phyloP scores from a whole-genome alignment of 2,797 vertebrate species.

The Peromyscus eremicus region DNA sequence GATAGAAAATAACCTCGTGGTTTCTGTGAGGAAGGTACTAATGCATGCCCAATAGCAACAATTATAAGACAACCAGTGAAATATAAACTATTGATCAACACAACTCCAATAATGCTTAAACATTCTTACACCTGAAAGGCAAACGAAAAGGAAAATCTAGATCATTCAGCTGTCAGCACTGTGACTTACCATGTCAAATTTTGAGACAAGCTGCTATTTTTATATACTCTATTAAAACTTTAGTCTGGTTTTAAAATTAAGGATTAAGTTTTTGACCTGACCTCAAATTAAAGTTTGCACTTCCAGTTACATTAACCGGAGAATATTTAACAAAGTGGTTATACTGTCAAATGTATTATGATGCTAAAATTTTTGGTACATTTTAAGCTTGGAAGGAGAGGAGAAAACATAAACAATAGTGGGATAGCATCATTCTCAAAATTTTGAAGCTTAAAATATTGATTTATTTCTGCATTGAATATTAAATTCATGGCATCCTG shows the following conservation, averaged over 20 bases:
- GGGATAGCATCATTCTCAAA: neutral
- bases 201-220: constrained; percentile 42
- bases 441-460: neutral
- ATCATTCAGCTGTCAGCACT: constrained; percentile 43
- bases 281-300: neutral
- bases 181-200: constrained; percentile 50
- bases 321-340: neutral
- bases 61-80: constrained; percentile 4
- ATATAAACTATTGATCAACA: constrained; percentile 60
- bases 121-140: neutral
- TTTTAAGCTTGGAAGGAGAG: neutral
- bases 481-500: neutral
- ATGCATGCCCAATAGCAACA: constrained; percentile 54
- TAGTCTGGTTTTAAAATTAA: constrained; percentile 62
- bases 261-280: constrained; percentile 50
- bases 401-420: neutral
- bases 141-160: constrained; percentile 55
- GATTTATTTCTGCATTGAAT: neutral
- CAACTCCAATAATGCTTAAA: constrained; percentile 34
- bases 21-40: constrained; percentile 31
- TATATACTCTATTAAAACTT: neutral
- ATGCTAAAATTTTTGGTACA: neutral
- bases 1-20: constrained; percentile 21
- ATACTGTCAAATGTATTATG: neutral
- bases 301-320: constrained; percentile 53